Conservation (phyloP, 1,140 invertebrate genomes). For the Radopholus similis region DNA sequence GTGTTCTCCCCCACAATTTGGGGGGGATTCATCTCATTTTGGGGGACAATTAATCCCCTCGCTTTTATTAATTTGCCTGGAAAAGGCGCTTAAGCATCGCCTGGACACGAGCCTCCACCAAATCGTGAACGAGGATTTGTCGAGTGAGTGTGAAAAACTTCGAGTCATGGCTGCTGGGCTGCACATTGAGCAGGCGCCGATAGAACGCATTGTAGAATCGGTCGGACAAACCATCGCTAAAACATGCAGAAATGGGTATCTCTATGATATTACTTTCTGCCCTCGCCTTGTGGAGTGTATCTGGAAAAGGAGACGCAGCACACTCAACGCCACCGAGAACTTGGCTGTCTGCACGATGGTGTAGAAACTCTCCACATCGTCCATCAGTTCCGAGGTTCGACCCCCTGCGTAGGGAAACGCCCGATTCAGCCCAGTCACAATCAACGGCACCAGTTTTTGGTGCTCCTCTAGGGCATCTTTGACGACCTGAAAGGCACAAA, state of each 20-base stretch:
- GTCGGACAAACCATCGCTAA: slow-evolving; percentile 62
- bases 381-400: slow-evolving; percentile 64
- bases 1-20: too few relatives aligned
- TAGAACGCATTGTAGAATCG: slow-evolving; percentile 87
- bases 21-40: too few relatives aligned
- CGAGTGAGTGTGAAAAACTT: slow-evolving; percentile 82
- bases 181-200: slow-evolving; percentile 75
- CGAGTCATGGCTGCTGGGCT: slow-evolving; percentile 72
- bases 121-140: slow-evolving; percentile 77
- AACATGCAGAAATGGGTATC: slow-evolving; percentile 25
- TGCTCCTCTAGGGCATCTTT: slow-evolving; percentile 11
- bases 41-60: not conserved
- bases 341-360: slow-evolving; percentile 75
- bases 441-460: slow-evolving; percentile 79
- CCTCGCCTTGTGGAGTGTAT: slow-evolving; percentile 68
- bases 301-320: slow-evolving; percentile 79
- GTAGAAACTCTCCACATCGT: slow-evolving; percentile 79
- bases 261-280: slow-evolving; percentile 62
- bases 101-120: slow-evolving; percentile 69
- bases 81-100: slow-evolving; percentile 85
- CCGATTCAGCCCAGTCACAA: slow-evolving; percentile 80
- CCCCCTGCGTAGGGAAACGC: slow-evolving; percentile 75
- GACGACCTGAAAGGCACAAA: not conserved
- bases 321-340: slow-evolving; percentile 79
- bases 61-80: slow-evolving; percentile 67